A percentile compares a stretch with the other conserved stretches of the same genome.
Evolutionary conservation across 1,140 invertebrate genomes (phyloP).

Genomic region (Littorina saxatilis): DNA sequence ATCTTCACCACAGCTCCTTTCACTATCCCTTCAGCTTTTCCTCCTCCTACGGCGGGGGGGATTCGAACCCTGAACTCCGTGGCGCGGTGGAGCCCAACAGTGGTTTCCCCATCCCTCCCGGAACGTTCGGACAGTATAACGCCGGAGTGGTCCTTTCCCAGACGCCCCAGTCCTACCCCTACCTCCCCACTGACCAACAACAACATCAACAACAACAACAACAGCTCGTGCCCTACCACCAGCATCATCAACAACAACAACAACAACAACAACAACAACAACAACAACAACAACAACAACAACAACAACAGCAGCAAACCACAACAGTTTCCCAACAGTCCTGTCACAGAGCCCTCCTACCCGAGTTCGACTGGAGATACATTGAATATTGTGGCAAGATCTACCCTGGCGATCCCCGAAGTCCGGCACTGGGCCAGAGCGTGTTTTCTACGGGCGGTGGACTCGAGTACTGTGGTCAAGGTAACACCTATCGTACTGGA

Average conservation of each 20-base stretch:
- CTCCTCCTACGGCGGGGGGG: too few relatives aligned
- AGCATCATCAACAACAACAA: not conserved
- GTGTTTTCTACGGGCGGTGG: not conserved
- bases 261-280: not conserved
- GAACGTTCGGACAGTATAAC: too few relatives aligned
- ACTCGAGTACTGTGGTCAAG: not conserved
- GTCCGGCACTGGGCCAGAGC: not conserved
- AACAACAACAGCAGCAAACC: not conserved
- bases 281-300: not conserved
- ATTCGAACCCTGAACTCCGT: too few relatives aligned
- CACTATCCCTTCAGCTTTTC: too few relatives aligned
- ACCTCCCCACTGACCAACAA: too few relatives aligned
- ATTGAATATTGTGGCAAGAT: slow-evolving; percentile 11
- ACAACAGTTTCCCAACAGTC: not conserved
- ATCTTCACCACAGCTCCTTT: too few relatives aligned
- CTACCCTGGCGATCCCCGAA: not conserved
- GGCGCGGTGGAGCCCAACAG: too few relatives aligned
- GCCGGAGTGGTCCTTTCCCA: too few relatives aligned
- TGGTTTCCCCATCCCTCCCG: too few relatives aligned
- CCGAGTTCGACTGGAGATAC: not conserved
- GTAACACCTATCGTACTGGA: not conserved
- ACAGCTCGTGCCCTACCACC: not conserved
- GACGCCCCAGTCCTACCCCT: too few relatives aligned
- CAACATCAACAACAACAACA: not conserved
- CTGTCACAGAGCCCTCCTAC: not conserved